Percentiles rank a stretch among this genome's conserved stretches.
Evolutionary conservation across 2,888 invertebrate genomes (phyloP).

Genomic region (Sinhomidia bicolor): DNA sequence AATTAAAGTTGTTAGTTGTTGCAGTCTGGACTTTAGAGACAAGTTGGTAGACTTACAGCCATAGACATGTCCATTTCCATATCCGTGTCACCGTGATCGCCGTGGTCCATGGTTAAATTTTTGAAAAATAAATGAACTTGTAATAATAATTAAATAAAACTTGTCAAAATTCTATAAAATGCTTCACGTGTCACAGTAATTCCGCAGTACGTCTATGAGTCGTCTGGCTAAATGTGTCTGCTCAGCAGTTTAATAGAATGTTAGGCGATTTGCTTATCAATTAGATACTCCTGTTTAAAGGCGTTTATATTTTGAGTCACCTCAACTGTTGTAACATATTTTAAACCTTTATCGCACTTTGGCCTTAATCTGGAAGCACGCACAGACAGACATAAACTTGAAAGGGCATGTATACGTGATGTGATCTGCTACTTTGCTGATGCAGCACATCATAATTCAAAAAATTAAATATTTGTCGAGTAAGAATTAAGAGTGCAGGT

Average conservation of each 20-base stretch:
- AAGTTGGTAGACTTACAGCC: too few species aligned
- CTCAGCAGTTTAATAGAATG: background rate
- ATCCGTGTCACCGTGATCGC: too few species aligned
- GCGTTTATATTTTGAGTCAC: background rate
- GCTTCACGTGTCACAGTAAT: background rate
- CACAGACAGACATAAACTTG: background rate
- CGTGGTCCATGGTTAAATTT: too few species aligned
- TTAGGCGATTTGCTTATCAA: background rate
- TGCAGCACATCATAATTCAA: background rate
- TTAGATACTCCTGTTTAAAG: background rate
- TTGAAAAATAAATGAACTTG: too few species aligned
- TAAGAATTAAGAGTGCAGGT: background rate
- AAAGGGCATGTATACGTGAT: background rate
- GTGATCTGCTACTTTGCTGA: background rate
- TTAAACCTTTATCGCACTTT: background rate
- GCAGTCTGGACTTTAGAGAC: too few species aligned
- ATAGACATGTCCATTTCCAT: too few species aligned
- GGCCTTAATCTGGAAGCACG: background rate
- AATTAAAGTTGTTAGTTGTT: too few species aligned
- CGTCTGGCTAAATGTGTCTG: background rate
- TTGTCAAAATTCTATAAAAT: background rate
- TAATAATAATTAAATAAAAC: background rate
- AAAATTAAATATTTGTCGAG: background rate
- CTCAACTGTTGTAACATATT: background rate
- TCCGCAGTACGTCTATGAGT: background rate